These are phyloP conservation scores for Drosophila stalkeri DNA, from an alignment of 2,888 invertebrate genomes.

Conservation along the genomic window DNA sequence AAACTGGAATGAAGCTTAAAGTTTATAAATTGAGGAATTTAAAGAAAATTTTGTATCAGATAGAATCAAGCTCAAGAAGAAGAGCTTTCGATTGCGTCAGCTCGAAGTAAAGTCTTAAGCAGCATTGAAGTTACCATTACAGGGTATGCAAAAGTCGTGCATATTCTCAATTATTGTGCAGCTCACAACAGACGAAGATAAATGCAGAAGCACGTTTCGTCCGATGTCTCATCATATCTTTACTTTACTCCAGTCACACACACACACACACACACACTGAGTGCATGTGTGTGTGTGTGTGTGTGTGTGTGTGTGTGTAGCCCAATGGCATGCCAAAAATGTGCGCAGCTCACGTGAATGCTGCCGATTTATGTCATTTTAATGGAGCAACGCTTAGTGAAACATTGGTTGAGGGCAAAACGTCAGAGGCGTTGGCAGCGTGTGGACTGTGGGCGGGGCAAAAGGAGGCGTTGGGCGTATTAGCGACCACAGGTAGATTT, in stretches of 20 bases:
- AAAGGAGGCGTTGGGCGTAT: background rate
- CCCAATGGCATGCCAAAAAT: conserved; percentile 53
- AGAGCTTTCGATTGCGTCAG: background rate
- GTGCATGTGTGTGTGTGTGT: background rate
- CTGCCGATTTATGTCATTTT: conserved; percentile 65
- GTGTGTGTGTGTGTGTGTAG: conserved; percentile 14
- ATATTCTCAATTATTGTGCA: background rate
- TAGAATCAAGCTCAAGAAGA: background rate
- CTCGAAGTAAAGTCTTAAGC: background rate
- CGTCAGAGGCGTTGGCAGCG: background rate
- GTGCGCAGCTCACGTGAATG: conserved; percentile 50
- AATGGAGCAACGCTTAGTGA: conserved; percentile 53
- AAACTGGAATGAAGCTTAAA: too few species aligned
- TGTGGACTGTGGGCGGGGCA: background rate
- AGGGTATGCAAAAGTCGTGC: conserved; percentile 14
- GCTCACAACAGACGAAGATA: background rate
- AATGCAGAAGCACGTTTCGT: conserved; percentile 27
- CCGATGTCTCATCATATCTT: conserved; percentile 4
- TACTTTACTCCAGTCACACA: background rate
- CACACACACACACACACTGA: conserved; percentile 4
- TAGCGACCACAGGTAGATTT: conserved; percentile 13
- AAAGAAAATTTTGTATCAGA: too few species aligned
- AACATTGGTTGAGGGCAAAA: background rate
- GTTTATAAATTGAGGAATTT: too few species aligned
- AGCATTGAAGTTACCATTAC: background rate